phyloP scores from a whole-genome alignment of 2,888 invertebrate species.

The Scaptomyza flava region DNA sequence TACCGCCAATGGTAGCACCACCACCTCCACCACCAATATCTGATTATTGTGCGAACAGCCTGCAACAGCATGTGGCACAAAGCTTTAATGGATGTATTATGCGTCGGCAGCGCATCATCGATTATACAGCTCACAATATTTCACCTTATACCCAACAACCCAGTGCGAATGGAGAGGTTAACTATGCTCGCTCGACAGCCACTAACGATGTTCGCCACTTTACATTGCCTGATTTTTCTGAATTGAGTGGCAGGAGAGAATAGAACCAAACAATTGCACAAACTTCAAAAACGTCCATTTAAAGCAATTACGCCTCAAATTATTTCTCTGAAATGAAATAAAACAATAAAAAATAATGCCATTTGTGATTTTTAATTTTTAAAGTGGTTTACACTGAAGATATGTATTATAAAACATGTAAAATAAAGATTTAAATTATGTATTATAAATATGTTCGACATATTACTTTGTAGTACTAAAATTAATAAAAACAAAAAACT shows the following conservation, averaged over 20 bases:
- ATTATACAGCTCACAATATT: slow-evolving; percentile 28
- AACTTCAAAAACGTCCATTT: slow-evolving; percentile 42
- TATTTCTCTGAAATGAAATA: slow-evolving; percentile 31
- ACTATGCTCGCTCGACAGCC: not conserved
- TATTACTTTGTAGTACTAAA: too few relatives aligned
- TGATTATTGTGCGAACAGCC: not conserved
- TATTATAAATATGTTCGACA: not conserved
- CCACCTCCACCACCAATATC: not conserved
- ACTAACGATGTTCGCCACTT: not conserved
- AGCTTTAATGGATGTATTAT: not conserved
- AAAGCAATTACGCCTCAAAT: slow-evolving; percentile 41
- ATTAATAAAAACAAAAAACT: not conserved
- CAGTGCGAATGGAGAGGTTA: not conserved
- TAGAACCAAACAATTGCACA: slow-evolving; percentile 30
- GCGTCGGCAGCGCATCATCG: slow-evolving; percentile 29
- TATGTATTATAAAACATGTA: not conserved
- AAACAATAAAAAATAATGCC: too few relatives aligned
- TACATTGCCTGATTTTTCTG: not conserved
- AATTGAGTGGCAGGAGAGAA: not conserved
- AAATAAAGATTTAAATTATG: not conserved
- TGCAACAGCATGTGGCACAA: slow-evolving; percentile 1
- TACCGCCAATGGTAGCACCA: slow-evolving; percentile 19
- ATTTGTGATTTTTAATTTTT: slow-evolving; percentile 2
- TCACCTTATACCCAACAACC: not conserved
- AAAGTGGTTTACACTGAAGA: not conserved